Evolutionary conservation across 2,113 vertebrate genomes (phyloP).

Genomic region (Geococcyx californianus): DNA sequence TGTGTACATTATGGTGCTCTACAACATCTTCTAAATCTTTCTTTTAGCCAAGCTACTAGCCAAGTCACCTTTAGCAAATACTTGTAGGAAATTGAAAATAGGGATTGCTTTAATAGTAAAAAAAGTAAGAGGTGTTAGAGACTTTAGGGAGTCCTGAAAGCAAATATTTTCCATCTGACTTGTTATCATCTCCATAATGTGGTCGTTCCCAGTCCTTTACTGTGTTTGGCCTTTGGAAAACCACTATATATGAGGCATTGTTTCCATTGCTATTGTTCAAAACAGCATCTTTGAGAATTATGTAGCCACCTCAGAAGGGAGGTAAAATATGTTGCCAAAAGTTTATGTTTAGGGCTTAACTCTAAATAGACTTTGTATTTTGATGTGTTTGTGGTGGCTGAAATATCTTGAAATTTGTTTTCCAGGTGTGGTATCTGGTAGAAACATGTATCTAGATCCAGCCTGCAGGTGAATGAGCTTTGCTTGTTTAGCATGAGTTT

Average conservation of each 20-base stretch:
- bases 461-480: neutral
- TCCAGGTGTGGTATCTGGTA: neutral
- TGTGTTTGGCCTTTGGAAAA: neutral
- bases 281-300: neutral
- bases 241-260: rapidly evolving
- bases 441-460: neutral
- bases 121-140: neutral
- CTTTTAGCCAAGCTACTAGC: neutral
- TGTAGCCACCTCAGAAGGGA: neutral
- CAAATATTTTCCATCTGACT: neutral
- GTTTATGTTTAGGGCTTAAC: neutral
- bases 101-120: neutral
- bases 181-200: neutral
- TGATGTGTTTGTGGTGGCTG: neutral
- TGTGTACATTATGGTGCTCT: neutral
- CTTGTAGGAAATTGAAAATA: neutral
- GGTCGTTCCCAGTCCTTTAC: neutral
- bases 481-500: neutral
- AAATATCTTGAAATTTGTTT: neutral
- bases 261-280: neutral
- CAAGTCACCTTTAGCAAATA: neutral
- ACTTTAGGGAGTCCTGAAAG: neutral
- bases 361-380: neutral
- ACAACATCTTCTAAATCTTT: neutral
- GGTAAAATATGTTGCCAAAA: neutral